Conservation (phyloP, 2,113 vertebrate species). For the Podarcis cretensis region DNA sequence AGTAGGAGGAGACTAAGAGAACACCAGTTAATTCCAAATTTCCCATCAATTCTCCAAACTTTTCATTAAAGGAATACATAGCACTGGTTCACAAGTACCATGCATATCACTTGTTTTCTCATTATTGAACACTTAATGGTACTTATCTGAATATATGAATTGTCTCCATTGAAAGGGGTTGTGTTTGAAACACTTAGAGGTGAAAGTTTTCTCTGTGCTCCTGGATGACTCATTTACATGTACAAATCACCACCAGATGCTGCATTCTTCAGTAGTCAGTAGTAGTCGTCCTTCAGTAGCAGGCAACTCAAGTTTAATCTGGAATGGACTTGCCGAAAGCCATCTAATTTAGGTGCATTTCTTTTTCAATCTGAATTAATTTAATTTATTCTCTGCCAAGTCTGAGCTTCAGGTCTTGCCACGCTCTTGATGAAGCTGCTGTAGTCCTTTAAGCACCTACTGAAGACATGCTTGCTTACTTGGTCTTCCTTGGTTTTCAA, state of each 20-base stretch:
- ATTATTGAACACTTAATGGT: not conserved
- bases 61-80: not conserved
- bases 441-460: no score
- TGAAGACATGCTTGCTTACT: no score
- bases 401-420: not conserved
- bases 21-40: not conserved
- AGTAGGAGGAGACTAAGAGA: not conserved
- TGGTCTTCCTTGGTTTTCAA: no score
- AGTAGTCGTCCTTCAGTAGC: no score
- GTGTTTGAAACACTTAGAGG: not conserved
- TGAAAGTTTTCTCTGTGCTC: not conserved
- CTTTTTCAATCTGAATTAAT: not conserved
- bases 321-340: not conserved
- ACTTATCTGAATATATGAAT: not conserved
- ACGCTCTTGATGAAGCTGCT: not conserved
- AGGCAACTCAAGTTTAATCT: not conserved
- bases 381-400: not conserved
- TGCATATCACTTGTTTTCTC: not conserved
- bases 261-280: not conserved
- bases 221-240: not conserved
- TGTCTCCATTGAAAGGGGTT: not conserved
- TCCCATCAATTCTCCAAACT: not conserved
- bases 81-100: not conserved
- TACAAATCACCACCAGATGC: not conserved
- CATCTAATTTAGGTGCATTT: not conserved